A percentile compares a stretch with the other conserved stretches of the same genome.
phyloP scores from a whole-genome alignment of 2,888 invertebrate species.

The Timema cristinae region DNA sequence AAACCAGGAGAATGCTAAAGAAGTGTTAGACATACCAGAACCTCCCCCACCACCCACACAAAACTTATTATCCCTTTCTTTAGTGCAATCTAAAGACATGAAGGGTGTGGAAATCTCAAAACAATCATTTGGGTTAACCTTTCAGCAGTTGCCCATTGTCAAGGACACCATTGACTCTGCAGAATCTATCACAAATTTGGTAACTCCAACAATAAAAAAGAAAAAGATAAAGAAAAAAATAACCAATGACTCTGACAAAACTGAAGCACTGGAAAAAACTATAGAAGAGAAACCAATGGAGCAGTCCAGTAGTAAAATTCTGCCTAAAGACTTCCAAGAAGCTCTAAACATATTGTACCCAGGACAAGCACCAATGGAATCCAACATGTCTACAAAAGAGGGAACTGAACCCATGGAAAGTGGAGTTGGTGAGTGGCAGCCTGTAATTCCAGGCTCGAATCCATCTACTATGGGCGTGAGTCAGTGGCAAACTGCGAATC shows the following conservation, averaged over 20 bases:
- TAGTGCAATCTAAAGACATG: neutral
- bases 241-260: neutral
- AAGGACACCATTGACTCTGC: slow-evolving; percentile 36
- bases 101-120: slow-evolving; percentile 19
- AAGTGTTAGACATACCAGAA: neutral
- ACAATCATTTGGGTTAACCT: too few relatives aligned
- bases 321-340: slow-evolving; percentile 63
- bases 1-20: neutral
- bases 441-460: too few relatives aligned
- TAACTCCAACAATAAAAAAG: slow-evolving; percentile 32
- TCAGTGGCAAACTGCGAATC: slow-evolving; percentile 31
- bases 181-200: slow-evolving; percentile 45
- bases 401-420: too few relatives aligned
- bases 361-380: slow-evolving; percentile 41
- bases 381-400: too few relatives aligned
- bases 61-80: neutral
- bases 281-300: slow-evolving; percentile 44
- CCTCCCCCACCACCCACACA: slow-evolving; percentile 15
- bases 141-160: slow-evolving; percentile 39
- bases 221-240: neutral
- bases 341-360: slow-evolving; percentile 65
- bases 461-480: too few relatives aligned
- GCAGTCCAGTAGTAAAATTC: slow-evolving; percentile 30
- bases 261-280: slow-evolving; percentile 44
- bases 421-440: too few relatives aligned